Base-by-base conservation (phyloP, 2,888 invertebrate species). In the Lycaena phlaeas region DNA sequence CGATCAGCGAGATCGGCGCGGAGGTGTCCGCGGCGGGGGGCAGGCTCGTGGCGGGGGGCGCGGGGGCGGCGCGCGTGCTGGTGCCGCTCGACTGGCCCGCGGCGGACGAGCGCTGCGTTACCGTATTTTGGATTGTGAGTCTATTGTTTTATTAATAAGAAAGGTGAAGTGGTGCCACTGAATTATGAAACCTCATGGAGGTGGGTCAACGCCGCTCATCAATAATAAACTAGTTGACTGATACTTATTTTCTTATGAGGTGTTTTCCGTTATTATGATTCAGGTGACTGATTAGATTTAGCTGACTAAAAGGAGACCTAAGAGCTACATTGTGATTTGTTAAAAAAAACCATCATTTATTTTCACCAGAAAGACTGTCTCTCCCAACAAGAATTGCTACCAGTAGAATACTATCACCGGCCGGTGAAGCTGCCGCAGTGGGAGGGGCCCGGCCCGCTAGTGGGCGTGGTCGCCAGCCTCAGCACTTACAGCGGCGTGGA, bases 401-500 rank as follows among this genome's bases (percentile, higher is more conserved):
- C 88, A 0, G 67, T 91, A 4, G 73, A 87, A 51, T 94, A 94
- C 71, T 94, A 90, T 63, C 93, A 94, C 62, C 79, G 85, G 11
- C 92, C 92, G 0, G 78, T 92, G 31, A 85, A 85, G 1, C 44
- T 75, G 14, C 69, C 78, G 0, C 65, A 72, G 5, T 56, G 54
- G 53, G 68, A 1, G 64, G 60, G 78, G 0, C 54, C 65, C 2
- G 90, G 89, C 0, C 69, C 74, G 0, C 69, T 96, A 12, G 54
- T 64, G 0, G 89, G 88, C 29, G 92, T 93, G 55, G 92, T 94
- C 0, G 87, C 95, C 41, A 91, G 93, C 6, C 87, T 95, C 48
- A 95, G 94, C 54, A 89, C 91, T 0, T 96, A 94, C 65, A 74
- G 85, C 7, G 90, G 90, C 0, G 77, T 87, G 5, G 95, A 96